Percentiles rank a stretch among this genome's conserved stretches.
phyloP scores from a whole-genome alignment of 2,797 vertebrate species.

The Adelosebastes latens region DNA sequence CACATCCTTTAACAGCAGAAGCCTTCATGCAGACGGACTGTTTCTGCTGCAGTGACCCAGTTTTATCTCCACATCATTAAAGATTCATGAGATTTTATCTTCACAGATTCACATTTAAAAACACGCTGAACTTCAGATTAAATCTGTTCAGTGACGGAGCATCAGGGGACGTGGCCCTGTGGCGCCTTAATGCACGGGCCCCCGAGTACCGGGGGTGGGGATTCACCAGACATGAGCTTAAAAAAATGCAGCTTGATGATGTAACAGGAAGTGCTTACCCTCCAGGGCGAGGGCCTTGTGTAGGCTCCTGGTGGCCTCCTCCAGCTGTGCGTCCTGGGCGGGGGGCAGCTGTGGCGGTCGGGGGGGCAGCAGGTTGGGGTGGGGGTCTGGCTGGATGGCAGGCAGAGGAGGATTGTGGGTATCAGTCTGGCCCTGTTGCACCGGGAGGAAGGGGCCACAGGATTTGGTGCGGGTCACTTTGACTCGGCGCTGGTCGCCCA shows the following conservation, averaged over 20 bases:
- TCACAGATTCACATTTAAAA: neutral
- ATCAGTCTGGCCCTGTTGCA: slow-evolving; percentile 44
- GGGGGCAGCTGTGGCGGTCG: slow-evolving; percentile 51
- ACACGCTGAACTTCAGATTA: neutral
- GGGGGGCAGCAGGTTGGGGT: slow-evolving; percentile 66
- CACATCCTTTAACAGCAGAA: neutral
- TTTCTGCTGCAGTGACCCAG: slow-evolving; percentile 33
- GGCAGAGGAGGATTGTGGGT: slow-evolving; percentile 28
- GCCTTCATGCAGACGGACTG: neutral
- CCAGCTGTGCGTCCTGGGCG: slow-evolving; percentile 65
- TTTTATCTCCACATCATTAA: slow-evolving; percentile 17
- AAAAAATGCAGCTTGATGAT: neutral
- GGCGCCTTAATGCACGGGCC: no score
- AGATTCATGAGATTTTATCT: slow-evolving; percentile 3
- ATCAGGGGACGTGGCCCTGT: neutral
- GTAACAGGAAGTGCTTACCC: slow-evolving; percentile 54
- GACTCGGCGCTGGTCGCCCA: slow-evolving; percentile 75
- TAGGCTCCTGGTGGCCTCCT: slow-evolving; percentile 84
- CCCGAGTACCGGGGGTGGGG: no score
- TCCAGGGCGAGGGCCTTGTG: slow-evolving; percentile 91
- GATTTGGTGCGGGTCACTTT: slow-evolving; percentile 87
- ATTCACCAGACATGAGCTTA: neutral
- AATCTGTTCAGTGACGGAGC: no score
- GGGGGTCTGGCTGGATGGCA: slow-evolving; percentile 64
- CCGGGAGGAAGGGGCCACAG: slow-evolving; percentile 82